phyloP scores from a whole-genome alignment of 2,113 vertebrate species.

The Parus major region DNA sequence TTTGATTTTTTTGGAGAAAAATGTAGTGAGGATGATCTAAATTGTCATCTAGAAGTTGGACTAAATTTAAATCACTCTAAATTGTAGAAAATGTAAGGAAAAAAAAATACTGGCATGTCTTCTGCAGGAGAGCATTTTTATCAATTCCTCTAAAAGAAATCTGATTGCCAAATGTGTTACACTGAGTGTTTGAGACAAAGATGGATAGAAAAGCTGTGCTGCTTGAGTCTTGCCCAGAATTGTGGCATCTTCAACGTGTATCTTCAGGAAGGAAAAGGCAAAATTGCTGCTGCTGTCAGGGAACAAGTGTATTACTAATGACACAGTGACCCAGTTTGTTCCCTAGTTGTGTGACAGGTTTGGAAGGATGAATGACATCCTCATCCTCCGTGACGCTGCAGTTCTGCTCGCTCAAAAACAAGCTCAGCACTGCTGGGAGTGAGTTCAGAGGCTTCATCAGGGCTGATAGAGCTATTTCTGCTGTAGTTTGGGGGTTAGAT shows the following conservation, averaged over 20 bases:
- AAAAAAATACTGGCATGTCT: background rate
- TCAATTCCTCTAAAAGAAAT: background rate
- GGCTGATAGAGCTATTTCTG: rapidly evolving
- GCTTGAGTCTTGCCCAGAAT: background rate
- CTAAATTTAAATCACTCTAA: background rate
- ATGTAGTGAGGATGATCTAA: background rate
- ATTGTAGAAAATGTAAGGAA: background rate
- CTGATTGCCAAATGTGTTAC: background rate
- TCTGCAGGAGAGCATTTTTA: background rate
- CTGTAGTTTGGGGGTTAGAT: background rate
- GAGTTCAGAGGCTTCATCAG: background rate
- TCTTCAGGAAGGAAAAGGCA: background rate
- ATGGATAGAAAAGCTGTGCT: background rate
- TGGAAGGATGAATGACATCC: background rate
- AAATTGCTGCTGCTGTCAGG: background rate
- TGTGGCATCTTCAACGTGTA: rapidly evolving
- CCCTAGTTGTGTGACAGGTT: background rate
- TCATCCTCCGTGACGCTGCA: background rate
- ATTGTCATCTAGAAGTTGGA: background rate
- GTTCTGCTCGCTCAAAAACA: background rate
- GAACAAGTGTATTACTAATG: background rate
- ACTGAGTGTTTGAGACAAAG: background rate
- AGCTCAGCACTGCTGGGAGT: background rate
- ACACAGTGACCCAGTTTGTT: background rate
- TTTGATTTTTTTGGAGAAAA: background rate